A percentile compares a stretch with the other conserved stretches of the same genome.
Conservation (phyloP, 1,140 invertebrate genomes). For the Macrotrachela quadricornifera region DNA sequence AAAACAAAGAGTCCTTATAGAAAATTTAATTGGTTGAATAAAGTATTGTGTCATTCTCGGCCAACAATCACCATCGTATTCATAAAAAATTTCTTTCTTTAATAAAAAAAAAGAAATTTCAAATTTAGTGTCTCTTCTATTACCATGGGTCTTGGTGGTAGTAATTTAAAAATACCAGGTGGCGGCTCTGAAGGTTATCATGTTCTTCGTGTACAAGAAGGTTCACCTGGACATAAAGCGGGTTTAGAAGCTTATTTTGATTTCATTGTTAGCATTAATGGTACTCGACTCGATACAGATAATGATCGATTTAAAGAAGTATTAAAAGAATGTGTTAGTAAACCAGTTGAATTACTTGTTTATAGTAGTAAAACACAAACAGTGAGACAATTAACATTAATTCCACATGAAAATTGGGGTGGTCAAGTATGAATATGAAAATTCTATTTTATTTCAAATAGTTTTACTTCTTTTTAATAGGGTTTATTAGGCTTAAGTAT, state of each 20-base stretch:
- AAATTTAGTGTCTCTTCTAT: too few species aligned
- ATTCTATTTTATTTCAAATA: too few species aligned
- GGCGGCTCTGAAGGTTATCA: constrained; percentile 9
- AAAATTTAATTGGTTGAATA: too few species aligned
- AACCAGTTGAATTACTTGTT: constrained; percentile 64
- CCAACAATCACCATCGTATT: too few species aligned
- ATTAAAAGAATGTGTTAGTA: constrained; percentile 66
- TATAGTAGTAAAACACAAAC: constrained; percentile 93
- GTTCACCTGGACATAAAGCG: constrained; percentile 75
- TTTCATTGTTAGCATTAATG: constrained; percentile 88
- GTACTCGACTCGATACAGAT: constrained; percentile 80
- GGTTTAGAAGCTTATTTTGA: constrained; percentile 98
- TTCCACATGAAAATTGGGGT: constrained; percentile 53
- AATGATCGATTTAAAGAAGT: constrained; percentile 91
- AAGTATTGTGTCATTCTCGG: too few species aligned
- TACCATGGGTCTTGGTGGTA: too few species aligned
- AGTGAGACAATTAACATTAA: constrained; percentile 65
- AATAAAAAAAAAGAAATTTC: too few species aligned
- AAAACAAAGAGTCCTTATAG: too few species aligned
- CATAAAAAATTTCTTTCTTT: too few species aligned
- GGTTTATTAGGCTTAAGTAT: constrained; percentile 85
- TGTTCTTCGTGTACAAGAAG: constrained; percentile 44
- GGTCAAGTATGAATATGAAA: constrained; percentile 38
- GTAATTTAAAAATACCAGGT: constrained; percentile 3
- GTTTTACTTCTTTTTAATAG: too few species aligned